Evolutionary conservation across 2,113 vertebrate genomes (phyloP).

Genomic region (Puntigrus tetrazona): DNA sequence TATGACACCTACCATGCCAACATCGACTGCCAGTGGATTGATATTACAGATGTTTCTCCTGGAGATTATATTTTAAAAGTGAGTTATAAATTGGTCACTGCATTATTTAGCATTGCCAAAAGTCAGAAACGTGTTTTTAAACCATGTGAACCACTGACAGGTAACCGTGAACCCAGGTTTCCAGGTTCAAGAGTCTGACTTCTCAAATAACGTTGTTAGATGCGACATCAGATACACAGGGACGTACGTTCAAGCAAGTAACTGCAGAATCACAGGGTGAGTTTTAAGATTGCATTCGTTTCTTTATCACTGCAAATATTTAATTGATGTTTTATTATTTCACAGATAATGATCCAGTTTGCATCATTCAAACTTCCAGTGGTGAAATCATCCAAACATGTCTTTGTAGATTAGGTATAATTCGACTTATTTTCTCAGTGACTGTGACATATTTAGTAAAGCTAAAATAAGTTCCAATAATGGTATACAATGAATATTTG

Average conservation of each 20-base stretch:
- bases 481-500: not conserved
- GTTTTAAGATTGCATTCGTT: not conserved
- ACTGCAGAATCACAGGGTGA: constrained; percentile 77
- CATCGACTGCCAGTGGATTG: constrained; percentile 85
- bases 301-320: not conserved
- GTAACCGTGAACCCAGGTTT: constrained; percentile 80
- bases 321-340: not conserved
- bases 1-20: constrained; percentile 82
- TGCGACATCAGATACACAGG: constrained; percentile 79
- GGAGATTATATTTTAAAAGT: constrained; percentile 81
- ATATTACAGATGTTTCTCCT: constrained; percentile 78
- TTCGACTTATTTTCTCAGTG: not conserved
- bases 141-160: constrained; percentile 54
- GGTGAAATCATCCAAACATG: not conserved
- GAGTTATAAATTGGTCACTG: not conserved
- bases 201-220: constrained; percentile 77
- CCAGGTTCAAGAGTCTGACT: constrained; percentile 77
- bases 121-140: not conserved
- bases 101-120: not conserved
- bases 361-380: not conserved
- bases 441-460: not conserved
- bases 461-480: not conserved
- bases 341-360: constrained; percentile 36
- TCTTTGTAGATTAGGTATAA: not conserved
- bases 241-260: constrained; percentile 70